These are phyloP conservation scores for Flexamia atlantica DNA, from an alignment of 2,888 invertebrate species.

Conservation along the genomic window DNA sequence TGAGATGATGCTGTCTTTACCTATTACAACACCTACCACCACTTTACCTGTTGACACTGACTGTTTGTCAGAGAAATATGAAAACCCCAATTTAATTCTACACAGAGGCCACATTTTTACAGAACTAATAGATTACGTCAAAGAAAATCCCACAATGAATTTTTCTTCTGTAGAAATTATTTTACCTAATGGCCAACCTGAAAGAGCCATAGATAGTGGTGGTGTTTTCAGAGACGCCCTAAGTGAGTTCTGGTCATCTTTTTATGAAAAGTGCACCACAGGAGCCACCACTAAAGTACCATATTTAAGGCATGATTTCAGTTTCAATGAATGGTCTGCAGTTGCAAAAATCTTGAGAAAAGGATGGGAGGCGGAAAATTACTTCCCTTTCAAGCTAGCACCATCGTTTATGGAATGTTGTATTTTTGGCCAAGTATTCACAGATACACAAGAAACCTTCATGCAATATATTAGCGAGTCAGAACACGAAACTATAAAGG, in stretches of 20 bases:
- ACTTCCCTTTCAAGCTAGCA: background rate
- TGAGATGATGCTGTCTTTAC: background rate
- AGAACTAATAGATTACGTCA: background rate
- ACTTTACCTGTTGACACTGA: background rate
- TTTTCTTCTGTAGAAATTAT: slow-evolving; percentile 8
- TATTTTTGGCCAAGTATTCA: background rate
- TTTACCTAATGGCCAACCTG: background rate
- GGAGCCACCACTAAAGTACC: background rate
- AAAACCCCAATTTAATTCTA: background rate
- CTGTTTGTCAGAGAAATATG: background rate
- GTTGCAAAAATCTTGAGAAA: slow-evolving; percentile 1
- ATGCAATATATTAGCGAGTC: background rate
- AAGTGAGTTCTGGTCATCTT: background rate
- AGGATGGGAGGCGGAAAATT: background rate
- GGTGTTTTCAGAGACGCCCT: background rate
- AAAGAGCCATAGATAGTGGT: background rate
- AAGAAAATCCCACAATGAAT: background rate
- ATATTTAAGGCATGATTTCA: background rate
- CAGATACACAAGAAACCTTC: background rate
- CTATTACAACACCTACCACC: background rate
- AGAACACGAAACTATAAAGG: background rate
- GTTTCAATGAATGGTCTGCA: background rate
- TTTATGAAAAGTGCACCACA: background rate
- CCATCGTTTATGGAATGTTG: background rate
- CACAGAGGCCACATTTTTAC: background rate